Conservation (phyloP, 2,888 invertebrate genomes). For the Metallyticus violacea region DNA sequence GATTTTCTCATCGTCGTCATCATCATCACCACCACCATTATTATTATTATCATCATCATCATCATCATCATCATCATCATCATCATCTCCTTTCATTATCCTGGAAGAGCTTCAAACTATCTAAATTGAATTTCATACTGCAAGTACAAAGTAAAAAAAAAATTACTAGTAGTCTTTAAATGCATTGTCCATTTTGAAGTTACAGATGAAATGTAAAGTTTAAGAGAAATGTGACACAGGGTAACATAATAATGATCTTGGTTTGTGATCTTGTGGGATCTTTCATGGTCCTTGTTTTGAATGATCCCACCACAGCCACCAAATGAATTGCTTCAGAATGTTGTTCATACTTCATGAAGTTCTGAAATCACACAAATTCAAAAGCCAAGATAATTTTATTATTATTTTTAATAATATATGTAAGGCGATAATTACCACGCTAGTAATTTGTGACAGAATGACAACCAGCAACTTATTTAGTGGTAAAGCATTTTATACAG, state of each 20-base stretch:
- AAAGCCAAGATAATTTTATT: background rate
- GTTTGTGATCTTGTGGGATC: background rate
- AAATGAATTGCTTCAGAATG: background rate
- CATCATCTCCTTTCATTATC: too few relatives aligned
- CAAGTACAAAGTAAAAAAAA: too few relatives aligned
- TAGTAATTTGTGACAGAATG: background rate
- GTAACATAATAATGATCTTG: background rate
- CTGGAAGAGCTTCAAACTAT: too few relatives aligned
- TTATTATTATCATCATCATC: too few relatives aligned
- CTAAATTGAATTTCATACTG: too few relatives aligned
- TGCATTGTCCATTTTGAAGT: too few relatives aligned
- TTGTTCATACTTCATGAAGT: background rate
- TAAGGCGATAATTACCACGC: background rate
- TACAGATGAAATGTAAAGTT: too few relatives aligned
- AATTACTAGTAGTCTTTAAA: too few relatives aligned
- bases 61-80: too few relatives aligned
- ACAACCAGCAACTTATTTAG: background rate
- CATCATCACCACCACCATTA: too few relatives aligned
- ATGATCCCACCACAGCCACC: background rate
- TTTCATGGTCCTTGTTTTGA: background rate
- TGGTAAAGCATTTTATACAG: background rate
- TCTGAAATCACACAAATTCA: background rate
- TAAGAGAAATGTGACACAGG: background rate
- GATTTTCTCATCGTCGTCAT: too few relatives aligned
- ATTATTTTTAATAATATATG: background rate